Base-by-base conservation (phyloP, 2,888 invertebrate genomes). In the Lutraria lutraria region DNA sequence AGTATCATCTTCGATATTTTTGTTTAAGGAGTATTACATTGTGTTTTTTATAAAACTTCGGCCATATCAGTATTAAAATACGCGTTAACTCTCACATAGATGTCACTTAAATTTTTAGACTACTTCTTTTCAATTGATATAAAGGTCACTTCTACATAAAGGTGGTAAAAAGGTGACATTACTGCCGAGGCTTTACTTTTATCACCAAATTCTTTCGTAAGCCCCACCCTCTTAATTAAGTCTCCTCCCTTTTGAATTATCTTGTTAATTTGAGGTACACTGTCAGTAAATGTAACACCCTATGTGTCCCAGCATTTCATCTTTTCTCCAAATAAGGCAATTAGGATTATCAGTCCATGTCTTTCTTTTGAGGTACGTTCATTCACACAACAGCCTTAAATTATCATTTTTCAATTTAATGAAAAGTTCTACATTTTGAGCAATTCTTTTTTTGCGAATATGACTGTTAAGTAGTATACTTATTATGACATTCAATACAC, bases 1-100 rank as follows among this genome's bases (percentile, higher is more conserved):
- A 90, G 92, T 92, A 79, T 53, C 29, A 19, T 25, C 29, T 76
- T 34, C 15, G 15, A 31, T 25, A 12, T 19, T 31, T 76, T 76
- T 31, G 8, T 76, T 76, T 76, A 34, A 31, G 1, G 3, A 29
- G n/a, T 31, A 13, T 72, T n/a, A 21, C n/a, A n/a, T n/a, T n/a
- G n/a, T n/a, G n/a, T n/a, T n/a, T n/a, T n/a, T n/a, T n/a, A n/a
- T n/a, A n/a, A 8, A 60, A 43, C 43, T 56, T 72, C 29, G 72
- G 8, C n/a, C 19, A 16, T 19, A 15, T 13, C 31, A 13, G 6
- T 34, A 13, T 34, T 31, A 31, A 16, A 1, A 31, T 29, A 31
- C 31, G 12, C n/a, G 1, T 19, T 76, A 10, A 10, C 1, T 63
- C 25, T 15, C 16, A 15, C 6, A 13, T 15, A 12, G 31, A 2